These are phyloP conservation scores for Silurus glanis DNA, from an alignment of 2,113 vertebrate genomes.

Conservation along the genomic window DNA sequence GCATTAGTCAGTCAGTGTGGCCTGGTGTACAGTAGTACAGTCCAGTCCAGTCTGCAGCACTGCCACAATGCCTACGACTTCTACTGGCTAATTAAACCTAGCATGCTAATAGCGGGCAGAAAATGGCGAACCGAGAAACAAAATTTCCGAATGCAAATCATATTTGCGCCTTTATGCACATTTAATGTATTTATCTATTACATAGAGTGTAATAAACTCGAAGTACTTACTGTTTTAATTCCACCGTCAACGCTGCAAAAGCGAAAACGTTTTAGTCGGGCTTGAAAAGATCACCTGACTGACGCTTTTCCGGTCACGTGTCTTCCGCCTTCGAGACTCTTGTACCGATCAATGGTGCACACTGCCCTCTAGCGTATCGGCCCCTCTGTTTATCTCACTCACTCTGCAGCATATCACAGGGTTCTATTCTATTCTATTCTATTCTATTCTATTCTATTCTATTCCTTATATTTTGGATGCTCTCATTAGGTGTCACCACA, in stretches of 20 bases:
- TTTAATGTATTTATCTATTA: background rate
- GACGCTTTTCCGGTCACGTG: background rate
- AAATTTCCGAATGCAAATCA: background rate
- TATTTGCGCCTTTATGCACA: background rate
- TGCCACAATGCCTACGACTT: background rate
- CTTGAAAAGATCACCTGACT: background rate
- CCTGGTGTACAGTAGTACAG: background rate
- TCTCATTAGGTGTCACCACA: too few relatives aligned
- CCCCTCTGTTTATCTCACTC: background rate
- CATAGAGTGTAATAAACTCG: background rate
- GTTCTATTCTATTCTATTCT: background rate
- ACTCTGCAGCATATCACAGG: background rate
- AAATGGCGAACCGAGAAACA: background rate
- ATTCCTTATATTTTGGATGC: too few relatives aligned
- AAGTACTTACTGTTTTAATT: constrained; percentile 14
- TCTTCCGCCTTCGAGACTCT: background rate
- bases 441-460: background rate
- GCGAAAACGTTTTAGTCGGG: background rate
- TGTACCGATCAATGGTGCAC: background rate
- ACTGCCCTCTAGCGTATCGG: background rate
- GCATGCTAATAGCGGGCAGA: background rate
- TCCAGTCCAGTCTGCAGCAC: too few relatives aligned
- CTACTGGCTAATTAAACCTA: background rate
- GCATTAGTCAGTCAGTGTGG: background rate
- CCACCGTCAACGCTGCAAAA: background rate